Evolutionary conservation across 1,140 invertebrate species (phyloP), one percentile per base, ranked within the genome.

Genomic region (Nixonia krombeini): DNA sequence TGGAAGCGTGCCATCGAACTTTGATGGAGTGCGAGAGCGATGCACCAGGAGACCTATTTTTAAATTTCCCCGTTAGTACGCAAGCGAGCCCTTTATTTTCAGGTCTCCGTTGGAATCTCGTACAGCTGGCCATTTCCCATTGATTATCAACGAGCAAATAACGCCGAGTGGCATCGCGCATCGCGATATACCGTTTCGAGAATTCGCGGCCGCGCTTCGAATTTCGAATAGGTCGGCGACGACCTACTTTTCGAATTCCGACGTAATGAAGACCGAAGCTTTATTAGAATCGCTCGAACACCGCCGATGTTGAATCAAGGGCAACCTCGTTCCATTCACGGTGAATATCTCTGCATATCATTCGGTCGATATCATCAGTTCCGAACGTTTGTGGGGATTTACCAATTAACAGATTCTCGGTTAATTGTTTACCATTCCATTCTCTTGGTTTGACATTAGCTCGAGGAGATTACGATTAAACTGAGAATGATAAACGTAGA

Each of bases 1-100:
- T 45, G 42, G 42, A 45, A 29, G 42, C 28, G 42, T 45, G 42
- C 42, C 42, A 45, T 45, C 28, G 42, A 45, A 45, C 42, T 21
- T 45, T 28, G 42, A 45, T 45, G 16, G 42, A 45, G 42, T 45
- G 42, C 42, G 25, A 13, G 31, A 45, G 13, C 42, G 42, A 45
- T 45, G 42, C 42, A 45, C 42, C 16, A 29, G 13, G 12, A 16
- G 42, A 45, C 42, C 42, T 45, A 45, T 45, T 45, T 45, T 45
- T 45, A 45, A 45, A 29, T 45, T 45, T 45, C 26, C 26, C 29
- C 42, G 9, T 21, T 42, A 21, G 40, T n/a, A 42, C 40, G 13
- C 13, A 9, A 10, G 4, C 12, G 16, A 28, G 28, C 42, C 25
- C 9, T 45, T 28, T 45, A 45, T 45, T 45, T 45, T 45, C 42